phyloP scores from a whole-genome alignment of 1,140 invertebrate species.

The Drosophila bocqueti region DNA sequence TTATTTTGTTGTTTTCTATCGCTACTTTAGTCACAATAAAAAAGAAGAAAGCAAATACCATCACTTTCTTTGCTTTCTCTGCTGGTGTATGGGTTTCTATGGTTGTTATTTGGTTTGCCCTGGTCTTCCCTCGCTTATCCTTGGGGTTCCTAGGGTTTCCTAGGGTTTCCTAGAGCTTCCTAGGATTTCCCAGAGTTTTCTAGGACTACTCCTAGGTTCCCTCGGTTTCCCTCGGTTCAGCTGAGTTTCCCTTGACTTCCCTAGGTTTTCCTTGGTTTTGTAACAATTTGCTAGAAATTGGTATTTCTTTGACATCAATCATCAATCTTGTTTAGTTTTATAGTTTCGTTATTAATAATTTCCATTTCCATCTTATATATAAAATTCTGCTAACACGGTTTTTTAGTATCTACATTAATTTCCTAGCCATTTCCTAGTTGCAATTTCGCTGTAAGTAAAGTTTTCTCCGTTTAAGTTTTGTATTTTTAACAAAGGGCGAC shows the following conservation, averaged over 20 bases:
- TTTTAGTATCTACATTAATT: no score
- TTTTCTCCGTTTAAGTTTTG: constrained; percentile 1
- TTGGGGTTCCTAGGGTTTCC: neutral
- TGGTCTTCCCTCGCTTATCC: neutral
- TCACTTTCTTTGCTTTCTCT: constrained; percentile 9
- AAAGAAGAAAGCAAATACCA: constrained; percentile 14
- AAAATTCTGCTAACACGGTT: no score
- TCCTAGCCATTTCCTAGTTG: constrained; percentile 27
- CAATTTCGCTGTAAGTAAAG: constrained; percentile 13
- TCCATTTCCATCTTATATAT: no score
- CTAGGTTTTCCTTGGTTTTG: constrained; percentile 1
- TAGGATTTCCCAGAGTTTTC: neutral
- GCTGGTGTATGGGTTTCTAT: neutral
- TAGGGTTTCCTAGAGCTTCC: neutral
- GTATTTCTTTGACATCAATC: constrained; percentile 45
- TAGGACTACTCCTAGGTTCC: neutral
- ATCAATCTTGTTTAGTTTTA: constrained; percentile 33
- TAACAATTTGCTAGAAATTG: constrained; percentile 57
- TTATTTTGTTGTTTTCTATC: constrained; percentile 32
- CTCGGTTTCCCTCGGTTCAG: neutral
- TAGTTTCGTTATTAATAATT: constrained; percentile 27
- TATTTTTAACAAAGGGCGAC: constrained; percentile 21
- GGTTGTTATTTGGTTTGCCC: neutral
- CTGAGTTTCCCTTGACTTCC: neutral
- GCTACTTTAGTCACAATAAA: constrained; percentile 9